Conservation (phyloP, 2,113 vertebrate species). For the Cyanistes caeruleus region DNA sequence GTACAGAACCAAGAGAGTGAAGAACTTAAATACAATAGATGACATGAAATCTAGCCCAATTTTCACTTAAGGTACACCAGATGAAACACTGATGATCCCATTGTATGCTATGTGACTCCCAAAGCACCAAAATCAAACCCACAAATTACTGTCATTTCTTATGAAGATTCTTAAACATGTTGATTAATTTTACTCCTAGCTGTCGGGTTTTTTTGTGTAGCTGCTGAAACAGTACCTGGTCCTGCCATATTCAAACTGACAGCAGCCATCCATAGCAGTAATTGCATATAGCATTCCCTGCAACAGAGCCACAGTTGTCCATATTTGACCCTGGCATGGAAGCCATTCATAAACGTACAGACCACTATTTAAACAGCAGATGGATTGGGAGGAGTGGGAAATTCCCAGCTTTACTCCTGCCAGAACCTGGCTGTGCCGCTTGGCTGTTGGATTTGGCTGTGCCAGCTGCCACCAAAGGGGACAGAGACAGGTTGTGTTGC, state of each 20-base stretch:
- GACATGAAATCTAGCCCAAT: background rate
- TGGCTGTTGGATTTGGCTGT: background rate
- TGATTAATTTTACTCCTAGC: background rate
- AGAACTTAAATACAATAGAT: background rate
- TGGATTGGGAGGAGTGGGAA: rapidly evolving
- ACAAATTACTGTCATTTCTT: background rate
- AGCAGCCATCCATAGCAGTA: background rate
- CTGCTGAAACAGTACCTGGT: background rate
- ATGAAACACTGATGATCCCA: background rate
- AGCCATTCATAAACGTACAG: background rate
- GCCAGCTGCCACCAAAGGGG: background rate
- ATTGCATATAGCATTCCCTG: background rate
- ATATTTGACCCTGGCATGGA: background rate
- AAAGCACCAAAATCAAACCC: background rate
- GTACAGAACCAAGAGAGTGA: background rate
- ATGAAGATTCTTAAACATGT: background rate
- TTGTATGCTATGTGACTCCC: background rate
- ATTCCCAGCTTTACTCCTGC: background rate
- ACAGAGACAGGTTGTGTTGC: background rate
- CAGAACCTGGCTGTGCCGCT: background rate
- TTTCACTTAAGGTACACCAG: background rate
- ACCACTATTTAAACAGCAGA: background rate
- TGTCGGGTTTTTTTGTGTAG: rapidly evolving
- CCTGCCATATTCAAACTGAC: background rate
- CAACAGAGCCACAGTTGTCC: background rate